A percentile compares a stretch with the other conserved stretches of the same genome.
Conservation (phyloP, 2,113 vertebrate species). For the Tenebrosternarchus preto region DNA sequence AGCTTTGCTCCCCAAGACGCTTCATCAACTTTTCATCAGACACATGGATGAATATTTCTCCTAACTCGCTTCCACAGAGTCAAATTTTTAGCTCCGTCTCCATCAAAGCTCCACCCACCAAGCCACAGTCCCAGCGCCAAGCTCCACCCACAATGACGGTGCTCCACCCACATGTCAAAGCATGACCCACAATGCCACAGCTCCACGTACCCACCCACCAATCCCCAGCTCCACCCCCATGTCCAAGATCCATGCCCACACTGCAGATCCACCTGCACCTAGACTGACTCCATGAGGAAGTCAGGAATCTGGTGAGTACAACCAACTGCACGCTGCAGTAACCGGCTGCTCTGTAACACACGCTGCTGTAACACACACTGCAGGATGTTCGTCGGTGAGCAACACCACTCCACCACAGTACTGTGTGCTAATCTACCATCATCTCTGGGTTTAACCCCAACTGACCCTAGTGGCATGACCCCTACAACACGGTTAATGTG, state of each 20-base stretch:
- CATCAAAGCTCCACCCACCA: no score
- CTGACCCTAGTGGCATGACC: not conserved
- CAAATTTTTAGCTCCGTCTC: no score
- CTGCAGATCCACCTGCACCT: not conserved
- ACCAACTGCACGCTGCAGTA: not conserved
- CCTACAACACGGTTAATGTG: conserved; percentile 45
- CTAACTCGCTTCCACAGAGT: not conserved
- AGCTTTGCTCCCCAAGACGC: conserved; percentile 31
- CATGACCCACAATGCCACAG: no score
- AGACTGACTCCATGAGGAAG: not conserved
- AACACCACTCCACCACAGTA: not conserved
- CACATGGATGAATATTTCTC: conserved; percentile 36
- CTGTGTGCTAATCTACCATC: conserved; percentile 36
- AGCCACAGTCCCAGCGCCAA: no score
- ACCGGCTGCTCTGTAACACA: no score
- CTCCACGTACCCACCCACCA: no score
- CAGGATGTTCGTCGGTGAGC: not conserved
- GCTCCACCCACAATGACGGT: no score
- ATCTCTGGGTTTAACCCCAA: conserved; percentile 35
- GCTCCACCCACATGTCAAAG: no score
- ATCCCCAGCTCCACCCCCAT: no score
- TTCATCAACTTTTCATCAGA: conserved; percentile 59
- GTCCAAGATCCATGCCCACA: not conserved
- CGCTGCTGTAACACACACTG: no score
- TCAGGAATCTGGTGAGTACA: no score